A percentile compares a stretch with the other conserved stretches of the same genome.
These are phyloP conservation scores for Zophobas morio DNA, from an alignment of 1,140 invertebrate genomes.

Conservation along the genomic window DNA sequence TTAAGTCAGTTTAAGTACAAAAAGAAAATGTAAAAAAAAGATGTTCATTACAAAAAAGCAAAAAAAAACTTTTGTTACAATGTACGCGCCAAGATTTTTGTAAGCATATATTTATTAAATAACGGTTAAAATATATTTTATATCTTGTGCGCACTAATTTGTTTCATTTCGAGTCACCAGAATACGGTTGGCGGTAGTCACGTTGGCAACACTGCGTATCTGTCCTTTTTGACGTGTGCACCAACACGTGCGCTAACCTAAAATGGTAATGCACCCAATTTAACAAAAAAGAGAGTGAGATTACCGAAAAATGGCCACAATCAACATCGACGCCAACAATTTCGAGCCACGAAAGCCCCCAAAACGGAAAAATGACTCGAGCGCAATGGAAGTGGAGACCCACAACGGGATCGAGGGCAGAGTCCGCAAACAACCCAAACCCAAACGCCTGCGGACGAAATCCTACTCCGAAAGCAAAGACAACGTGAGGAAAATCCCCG, in stretches of 20 bases:
- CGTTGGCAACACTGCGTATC: conserved; percentile 3
- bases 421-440: conserved; percentile 66
- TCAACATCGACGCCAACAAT: conserved; percentile 73
- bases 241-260: conserved; percentile 35
- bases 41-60: conserved; percentile 51
- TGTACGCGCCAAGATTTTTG: conserved; percentile 54
- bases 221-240: conserved; percentile 1
- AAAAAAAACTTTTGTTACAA: conserved; percentile 51
- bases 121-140: conserved; percentile 54
- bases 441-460: conserved; percentile 71
- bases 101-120: conserved; percentile 50
- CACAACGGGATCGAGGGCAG: conserved; percentile 77
- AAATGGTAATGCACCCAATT: conserved; percentile 10
- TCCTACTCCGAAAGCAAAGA: conserved; percentile 73
- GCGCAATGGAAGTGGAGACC: conserved; percentile 76
- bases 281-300: background rate
- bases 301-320: conserved; percentile 12
- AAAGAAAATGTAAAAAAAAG: conserved; percentile 50
- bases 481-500: conserved; percentile 76
- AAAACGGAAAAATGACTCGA: conserved; percentile 69
- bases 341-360: conserved; percentile 73
- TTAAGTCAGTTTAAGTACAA: conserved; percentile 55
- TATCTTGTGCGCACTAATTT: conserved; percentile 51
- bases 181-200: background rate
- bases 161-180: conserved; percentile 41